phyloP scores from a whole-genome alignment of 2,797 vertebrate genomes.

The Propithecus deckenii region DNA sequence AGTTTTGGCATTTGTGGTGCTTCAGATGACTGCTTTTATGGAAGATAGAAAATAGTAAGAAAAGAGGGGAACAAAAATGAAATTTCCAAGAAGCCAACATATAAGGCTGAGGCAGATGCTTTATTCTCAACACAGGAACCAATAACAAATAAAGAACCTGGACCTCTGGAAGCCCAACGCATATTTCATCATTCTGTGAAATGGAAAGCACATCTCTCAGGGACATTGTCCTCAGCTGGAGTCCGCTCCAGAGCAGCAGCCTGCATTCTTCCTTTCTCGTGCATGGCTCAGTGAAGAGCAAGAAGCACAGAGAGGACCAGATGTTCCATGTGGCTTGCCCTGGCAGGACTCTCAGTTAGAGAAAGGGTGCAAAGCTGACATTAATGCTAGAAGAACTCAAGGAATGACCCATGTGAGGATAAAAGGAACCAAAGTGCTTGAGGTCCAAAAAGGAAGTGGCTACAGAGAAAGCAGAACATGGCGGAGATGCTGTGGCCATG shows the following conservation, averaged over 20 bases:
- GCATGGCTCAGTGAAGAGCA: background rate
- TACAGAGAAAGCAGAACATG: background rate
- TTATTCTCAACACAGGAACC: conserved; percentile 8
- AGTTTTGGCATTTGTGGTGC: background rate
- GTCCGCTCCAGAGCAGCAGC: background rate
- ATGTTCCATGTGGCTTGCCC: background rate
- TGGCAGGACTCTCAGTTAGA: background rate
- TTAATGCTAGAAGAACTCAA: background rate
- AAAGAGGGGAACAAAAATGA: background rate
- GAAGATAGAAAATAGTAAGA: background rate
- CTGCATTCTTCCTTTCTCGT: background rate
- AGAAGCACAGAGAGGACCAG: background rate
- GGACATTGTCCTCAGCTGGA: background rate
- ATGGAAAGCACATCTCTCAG: background rate
- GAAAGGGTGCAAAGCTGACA: background rate
- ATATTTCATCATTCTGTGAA: background rate
- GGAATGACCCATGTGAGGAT: background rate
- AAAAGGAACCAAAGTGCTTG: background rate
- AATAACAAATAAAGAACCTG: background rate
- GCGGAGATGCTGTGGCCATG: background rate
- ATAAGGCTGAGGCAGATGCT: background rate
- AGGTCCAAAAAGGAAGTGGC: background rate
- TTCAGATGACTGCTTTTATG: background rate
- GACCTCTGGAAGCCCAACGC: background rate
- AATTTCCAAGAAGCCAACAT: background rate